A percentile compares a stretch with the other conserved stretches of the same genome.
These are phyloP conservation scores for Gymnothorax javanicus DNA, from an alignment of 2,797 vertebrate genomes.

Conservation along the genomic window DNA sequence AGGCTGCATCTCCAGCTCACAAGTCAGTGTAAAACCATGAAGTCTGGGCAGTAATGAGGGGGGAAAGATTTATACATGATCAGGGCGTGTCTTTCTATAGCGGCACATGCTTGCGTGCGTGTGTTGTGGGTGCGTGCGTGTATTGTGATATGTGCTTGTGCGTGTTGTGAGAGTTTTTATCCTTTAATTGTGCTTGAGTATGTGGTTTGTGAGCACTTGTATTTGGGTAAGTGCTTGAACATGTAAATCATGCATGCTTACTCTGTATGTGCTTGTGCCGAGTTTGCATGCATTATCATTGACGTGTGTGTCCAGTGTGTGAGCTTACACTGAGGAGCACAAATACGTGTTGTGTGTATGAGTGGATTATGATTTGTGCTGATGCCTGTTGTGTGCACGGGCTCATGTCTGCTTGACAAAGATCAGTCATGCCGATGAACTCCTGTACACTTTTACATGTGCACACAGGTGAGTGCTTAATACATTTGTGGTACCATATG, in stretches of 20 bases:
- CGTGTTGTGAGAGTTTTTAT: not conserved
- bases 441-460: no score
- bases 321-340: no score
- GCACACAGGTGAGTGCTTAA: not conserved
- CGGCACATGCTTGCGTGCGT: no score
- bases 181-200: not conserved
- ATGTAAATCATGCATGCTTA: no score
- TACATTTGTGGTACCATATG: not conserved
- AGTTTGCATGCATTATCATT: no score
- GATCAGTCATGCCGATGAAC: not conserved
- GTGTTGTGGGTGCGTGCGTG: not conserved
- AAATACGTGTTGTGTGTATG: not conserved
- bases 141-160: not conserved
- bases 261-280: no score
- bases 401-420: not conserved
- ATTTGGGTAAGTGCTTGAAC: not conserved
- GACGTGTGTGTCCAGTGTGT: no score
- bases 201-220: conserved; percentile 3
- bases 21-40: not conserved
- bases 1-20: conserved; percentile 20
- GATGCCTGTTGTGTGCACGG: no score
- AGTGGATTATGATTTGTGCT: not conserved
- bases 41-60: not conserved
- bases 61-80: not conserved
- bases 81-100: not conserved